These are phyloP conservation scores for Mustelus asterias DNA, from an alignment of 2,113 vertebrate genomes.

Conservation along the genomic window DNA sequence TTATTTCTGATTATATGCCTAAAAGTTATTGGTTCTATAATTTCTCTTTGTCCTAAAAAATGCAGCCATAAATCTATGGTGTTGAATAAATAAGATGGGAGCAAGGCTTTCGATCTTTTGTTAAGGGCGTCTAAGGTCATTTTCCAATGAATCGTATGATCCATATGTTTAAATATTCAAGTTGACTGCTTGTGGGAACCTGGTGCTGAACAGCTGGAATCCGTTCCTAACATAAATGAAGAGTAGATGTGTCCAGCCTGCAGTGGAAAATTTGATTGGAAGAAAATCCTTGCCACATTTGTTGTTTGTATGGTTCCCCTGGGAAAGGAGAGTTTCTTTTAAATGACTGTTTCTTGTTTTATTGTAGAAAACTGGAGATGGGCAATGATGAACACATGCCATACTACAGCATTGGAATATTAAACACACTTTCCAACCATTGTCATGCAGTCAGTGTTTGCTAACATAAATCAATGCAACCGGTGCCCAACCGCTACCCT, in stretches of 20 bases:
- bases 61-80: not conserved
- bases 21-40: not conserved
- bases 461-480: not conserved
- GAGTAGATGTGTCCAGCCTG: not conserved
- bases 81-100: not conserved
- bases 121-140: not conserved
- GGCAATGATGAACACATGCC: not conserved
- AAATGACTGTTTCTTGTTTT: not conserved
- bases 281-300: slow-evolving; percentile 3
- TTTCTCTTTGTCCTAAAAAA: not conserved
- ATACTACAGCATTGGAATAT: not conserved
- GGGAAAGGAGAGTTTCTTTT: not conserved
- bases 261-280: not conserved
- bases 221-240: not conserved
- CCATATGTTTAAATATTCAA: slow-evolving; percentile 8
- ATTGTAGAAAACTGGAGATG: not conserved
- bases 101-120: not conserved
- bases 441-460: not conserved
- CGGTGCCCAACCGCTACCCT: not conserved
- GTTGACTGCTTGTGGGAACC: not conserved
- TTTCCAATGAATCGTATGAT: not conserved
- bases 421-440: not conserved
- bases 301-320: not conserved
- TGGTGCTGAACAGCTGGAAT: not conserved
- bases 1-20: not conserved